These are phyloP conservation scores for Ascaphus truei DNA, from an alignment of 2,113 vertebrate species.

Conservation along the genomic window DNA sequence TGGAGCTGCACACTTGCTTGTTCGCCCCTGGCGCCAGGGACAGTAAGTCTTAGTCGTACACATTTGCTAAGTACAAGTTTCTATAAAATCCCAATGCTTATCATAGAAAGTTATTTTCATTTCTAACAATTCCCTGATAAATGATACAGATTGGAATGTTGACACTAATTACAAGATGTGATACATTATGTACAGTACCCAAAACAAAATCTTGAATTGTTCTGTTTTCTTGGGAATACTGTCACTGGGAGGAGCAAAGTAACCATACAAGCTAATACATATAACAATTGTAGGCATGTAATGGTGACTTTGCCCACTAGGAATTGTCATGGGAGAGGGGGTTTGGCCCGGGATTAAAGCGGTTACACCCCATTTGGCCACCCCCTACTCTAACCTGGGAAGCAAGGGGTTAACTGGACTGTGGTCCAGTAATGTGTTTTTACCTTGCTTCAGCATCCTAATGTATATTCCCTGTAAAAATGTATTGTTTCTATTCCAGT, in stretches of 20 bases:
- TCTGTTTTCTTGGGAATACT: constrained; percentile 9
- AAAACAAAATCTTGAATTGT: constrained; percentile 9
- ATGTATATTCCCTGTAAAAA: too few relatives aligned
- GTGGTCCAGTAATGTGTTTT: too few relatives aligned
- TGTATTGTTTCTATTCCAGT: too few relatives aligned
- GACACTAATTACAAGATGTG: constrained; percentile 33
- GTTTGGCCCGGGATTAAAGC: too few relatives aligned
- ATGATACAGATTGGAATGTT: constrained; percentile 20
- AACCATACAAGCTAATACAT: constrained; percentile 6
- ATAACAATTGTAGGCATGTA: not conserved
- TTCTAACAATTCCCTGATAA: constrained; percentile 31
- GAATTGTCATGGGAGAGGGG: too few relatives aligned
- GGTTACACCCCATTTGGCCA: too few relatives aligned
- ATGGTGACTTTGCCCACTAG: not conserved
- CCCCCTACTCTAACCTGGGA: too few relatives aligned
- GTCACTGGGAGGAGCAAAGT: not conserved
- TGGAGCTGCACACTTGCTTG: too few relatives aligned
- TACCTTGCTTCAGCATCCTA: too few relatives aligned
- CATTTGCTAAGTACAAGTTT: constrained; percentile 15
- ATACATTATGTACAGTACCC: constrained; percentile 15
- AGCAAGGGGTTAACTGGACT: too few relatives aligned
- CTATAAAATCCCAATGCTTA: not conserved
- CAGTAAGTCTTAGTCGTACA: too few relatives aligned
- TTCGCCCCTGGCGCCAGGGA: too few relatives aligned
- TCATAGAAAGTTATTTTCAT: constrained; percentile 9